phyloP scores from a whole-genome alignment of 2,888 invertebrate genomes.

The Tolmerus cingulatus region DNA sequence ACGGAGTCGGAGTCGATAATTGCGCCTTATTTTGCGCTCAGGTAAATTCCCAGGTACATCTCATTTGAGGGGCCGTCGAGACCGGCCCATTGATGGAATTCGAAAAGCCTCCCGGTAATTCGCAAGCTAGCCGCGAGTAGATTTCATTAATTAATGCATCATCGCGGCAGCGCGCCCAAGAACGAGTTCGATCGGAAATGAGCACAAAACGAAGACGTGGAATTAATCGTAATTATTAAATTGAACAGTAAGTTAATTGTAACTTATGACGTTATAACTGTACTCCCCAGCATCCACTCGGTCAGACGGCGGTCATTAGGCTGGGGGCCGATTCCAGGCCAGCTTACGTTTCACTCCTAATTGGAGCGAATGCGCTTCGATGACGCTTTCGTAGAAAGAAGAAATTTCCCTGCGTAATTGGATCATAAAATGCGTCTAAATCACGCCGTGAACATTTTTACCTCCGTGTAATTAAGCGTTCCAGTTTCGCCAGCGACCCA shows the following conservation, averaged over 20 bases:
- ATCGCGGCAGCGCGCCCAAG: not conserved
- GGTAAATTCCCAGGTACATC: not conserved
- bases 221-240: conserved; percentile 35
- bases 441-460: not conserved
- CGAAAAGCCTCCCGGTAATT: not conserved
- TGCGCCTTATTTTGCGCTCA: not conserved
- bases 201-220: not conserved
- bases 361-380: not conserved
- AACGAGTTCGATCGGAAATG: conserved; percentile 42
- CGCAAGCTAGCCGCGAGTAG: not conserved
- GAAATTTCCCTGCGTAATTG: conserved; percentile 20
- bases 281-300: not conserved
- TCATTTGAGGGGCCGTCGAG: not conserved
- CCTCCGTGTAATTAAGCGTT: not conserved
- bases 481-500: not conserved
- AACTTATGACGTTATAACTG: conserved; percentile 31
- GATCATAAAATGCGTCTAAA: not conserved
- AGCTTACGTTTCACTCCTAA: not conserved
- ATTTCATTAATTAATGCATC: conserved; percentile 28
- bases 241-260: conserved; percentile 20
- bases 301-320: not conserved
- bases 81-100: not conserved
- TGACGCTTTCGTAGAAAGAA: conserved; percentile 4
- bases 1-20: not conserved
- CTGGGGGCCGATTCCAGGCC: not conserved